A percentile compares a stretch with the other conserved stretches of the same genome.
These are phyloP conservation scores for Fratercula arctica DNA, from an alignment of 2,797 vertebrate genomes.

Conservation along the genomic window DNA sequence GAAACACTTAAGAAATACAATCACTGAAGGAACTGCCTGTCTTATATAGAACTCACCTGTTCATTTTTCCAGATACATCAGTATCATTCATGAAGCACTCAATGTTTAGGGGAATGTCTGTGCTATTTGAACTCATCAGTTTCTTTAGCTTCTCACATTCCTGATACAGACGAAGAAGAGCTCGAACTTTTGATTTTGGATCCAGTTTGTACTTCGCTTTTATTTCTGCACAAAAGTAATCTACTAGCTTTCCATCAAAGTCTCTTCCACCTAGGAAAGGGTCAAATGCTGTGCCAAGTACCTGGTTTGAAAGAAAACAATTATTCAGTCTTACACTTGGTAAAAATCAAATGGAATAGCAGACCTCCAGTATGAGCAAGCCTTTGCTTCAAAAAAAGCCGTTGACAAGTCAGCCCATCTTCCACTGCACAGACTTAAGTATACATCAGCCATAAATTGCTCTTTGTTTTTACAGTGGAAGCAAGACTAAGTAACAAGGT, in stretches of 20 bases:
- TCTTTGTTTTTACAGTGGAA: background rate
- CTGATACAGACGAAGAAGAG: slow-evolving; percentile 80
- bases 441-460: background rate
- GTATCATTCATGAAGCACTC: slow-evolving; percentile 84
- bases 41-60: slow-evolving; percentile 68
- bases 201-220: slow-evolving; percentile 81
- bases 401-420: background rate
- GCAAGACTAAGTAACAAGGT: background rate
- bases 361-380: background rate
- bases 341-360: background rate
- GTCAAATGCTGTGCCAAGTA: slow-evolving; percentile 84
- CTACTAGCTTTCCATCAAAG: slow-evolving; percentile 82
- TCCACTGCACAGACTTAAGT: background rate
- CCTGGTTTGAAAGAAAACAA: slow-evolving; percentile 61
- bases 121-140: slow-evolving; percentile 84
- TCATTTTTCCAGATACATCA: slow-evolving; percentile 82
- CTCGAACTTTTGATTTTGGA: slow-evolving; percentile 78
- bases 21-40: background rate
- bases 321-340: background rate
- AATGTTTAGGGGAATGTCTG: slow-evolving; percentile 80
- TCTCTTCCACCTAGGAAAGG: slow-evolving; percentile 82
- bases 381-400: background rate
- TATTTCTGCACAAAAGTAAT: slow-evolving; percentile 83
- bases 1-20: background rate
- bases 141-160: slow-evolving; percentile 86